A percentile compares a stretch with the other conserved stretches of the same genome.
phyloP scores from a whole-genome alignment of 2,888 invertebrate genomes.

The Xanthorhoe spadicearia region DNA sequence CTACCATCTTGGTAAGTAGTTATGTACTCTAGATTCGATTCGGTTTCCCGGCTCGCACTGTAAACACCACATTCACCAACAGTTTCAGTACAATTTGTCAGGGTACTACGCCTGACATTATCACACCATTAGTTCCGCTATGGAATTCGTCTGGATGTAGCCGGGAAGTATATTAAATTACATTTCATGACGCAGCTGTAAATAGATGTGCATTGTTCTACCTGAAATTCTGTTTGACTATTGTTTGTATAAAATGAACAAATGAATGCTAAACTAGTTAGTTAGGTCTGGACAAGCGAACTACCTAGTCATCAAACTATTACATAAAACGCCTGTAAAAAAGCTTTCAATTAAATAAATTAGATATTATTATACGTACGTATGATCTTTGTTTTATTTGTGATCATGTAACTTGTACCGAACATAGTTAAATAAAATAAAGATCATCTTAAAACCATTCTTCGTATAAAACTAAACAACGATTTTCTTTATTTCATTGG shows the following conservation, averaged over 20 bases:
- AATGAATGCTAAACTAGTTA: not conserved
- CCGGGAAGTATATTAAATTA: conserved; percentile 26
- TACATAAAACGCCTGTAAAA: no score
- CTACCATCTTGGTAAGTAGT: not conserved
- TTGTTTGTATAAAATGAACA: not conserved
- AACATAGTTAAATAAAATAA: no score
- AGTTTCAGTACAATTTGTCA: conserved; percentile 21
- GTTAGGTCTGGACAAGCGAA: no score
- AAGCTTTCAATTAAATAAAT: no score
- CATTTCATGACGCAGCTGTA: conserved; percentile 10
- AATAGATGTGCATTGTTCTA: conserved; percentile 1
- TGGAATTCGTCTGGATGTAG: conserved; percentile 13
- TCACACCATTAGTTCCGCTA: conserved; percentile 25
- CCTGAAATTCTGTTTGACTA: not conserved
- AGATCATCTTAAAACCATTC: no score
- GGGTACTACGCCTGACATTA: conserved; percentile 20
- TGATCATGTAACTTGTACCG: no score
- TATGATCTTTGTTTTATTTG: no score
- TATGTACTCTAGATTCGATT: not conserved
- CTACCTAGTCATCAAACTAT: no score
- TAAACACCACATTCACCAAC: conserved; percentile 3
- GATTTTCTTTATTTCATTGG: no score
- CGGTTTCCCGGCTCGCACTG: not conserved
- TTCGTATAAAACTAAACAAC: no score
- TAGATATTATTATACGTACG: no score